Percentiles rank a stretch among this genome's conserved stretches.
phyloP scores from a whole-genome alignment of 2,797 vertebrate species.

The Hypotaenidia okinawae region DNA sequence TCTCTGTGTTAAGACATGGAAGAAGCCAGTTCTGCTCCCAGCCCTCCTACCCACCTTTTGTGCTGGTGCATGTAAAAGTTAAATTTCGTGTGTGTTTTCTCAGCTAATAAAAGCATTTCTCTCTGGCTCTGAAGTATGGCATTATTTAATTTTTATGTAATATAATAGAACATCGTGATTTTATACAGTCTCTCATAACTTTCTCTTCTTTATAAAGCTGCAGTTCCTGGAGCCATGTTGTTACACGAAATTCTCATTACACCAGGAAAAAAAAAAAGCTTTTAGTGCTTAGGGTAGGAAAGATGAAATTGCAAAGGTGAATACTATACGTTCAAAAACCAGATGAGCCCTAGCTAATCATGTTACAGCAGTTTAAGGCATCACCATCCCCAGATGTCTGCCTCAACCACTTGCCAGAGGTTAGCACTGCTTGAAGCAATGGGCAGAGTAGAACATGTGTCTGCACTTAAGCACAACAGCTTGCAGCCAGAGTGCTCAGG shows the following conservation, averaged over 20 bases:
- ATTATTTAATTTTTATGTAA: conserved; percentile 24
- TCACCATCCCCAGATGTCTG: neutral
- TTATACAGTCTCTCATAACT: neutral
- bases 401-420: neutral
- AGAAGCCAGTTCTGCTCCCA: neutral
- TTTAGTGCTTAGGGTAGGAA: neutral
- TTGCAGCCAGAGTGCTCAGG: neutral
- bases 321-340: neutral
- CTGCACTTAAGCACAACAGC: neutral
- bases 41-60: neutral
- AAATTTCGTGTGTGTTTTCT: conserved; percentile 21
- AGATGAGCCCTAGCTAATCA: neutral
- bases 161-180: neutral
- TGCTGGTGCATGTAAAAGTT: neutral
- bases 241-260: neutral
- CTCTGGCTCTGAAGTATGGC: neutral
- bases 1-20: neutral
- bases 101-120: conserved; percentile 3
- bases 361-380: neutral
- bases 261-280: neutral
- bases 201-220: neutral
- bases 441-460: neutral
- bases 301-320: neutral
- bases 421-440: neutral
- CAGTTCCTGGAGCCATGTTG: neutral